A percentile compares a stretch with the other conserved stretches of the same genome.
Evolutionary conservation across 2,888 invertebrate species (phyloP).

Genomic region (Callimorpha dominula): DNA sequence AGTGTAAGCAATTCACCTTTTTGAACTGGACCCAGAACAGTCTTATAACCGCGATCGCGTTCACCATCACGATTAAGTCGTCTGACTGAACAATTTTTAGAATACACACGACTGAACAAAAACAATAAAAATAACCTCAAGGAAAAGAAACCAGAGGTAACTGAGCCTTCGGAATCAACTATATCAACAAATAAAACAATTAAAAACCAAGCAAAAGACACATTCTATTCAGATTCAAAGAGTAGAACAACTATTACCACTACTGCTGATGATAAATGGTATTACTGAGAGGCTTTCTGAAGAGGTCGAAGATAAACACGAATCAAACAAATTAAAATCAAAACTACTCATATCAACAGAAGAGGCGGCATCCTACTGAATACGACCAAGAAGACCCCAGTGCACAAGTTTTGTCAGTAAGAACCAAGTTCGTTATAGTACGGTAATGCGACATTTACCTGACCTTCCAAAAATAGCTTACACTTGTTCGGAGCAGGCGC

Average conservation of each 20-base stretch:
- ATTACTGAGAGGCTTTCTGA: neutral
- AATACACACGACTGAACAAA: neutral
- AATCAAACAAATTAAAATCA: neutral
- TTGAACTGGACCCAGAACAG: neutral
- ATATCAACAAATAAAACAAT: neutral
- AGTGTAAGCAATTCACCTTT: neutral
- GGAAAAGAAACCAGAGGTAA: neutral
- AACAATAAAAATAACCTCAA: neutral
- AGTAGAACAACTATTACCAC: neutral
- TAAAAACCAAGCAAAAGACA: neutral
- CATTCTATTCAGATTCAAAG: neutral
- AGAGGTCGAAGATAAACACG: neutral
- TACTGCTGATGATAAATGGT: neutral
- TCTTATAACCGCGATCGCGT: neutral
- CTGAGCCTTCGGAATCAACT: neutral
- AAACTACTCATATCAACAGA: neutral
- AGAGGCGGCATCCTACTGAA: neutral
- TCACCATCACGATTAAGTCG: neutral
- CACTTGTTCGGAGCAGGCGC: too few species aligned
- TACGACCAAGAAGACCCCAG: neutral
- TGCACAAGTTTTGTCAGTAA: neutral
- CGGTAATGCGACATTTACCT: neutral
- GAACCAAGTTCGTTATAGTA: neutral
- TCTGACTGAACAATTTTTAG: neutral
- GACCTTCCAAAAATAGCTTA: neutral